Percentiles rank a stretch among this genome's conserved stretches.
These are phyloP conservation scores for Python bivittatus DNA, from an alignment of 2,113 vertebrate genomes.

Conservation along the genomic window DNA sequence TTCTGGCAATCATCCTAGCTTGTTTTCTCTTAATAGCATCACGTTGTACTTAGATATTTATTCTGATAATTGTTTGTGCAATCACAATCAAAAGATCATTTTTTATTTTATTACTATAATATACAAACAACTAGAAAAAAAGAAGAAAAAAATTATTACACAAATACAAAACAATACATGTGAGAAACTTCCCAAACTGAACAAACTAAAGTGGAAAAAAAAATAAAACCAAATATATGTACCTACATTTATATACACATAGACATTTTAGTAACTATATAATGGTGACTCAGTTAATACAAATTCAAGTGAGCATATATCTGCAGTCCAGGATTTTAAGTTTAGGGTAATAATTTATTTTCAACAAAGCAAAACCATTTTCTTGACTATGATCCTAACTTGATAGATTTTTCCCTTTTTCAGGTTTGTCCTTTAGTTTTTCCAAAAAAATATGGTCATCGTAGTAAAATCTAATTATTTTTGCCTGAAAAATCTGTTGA, in stretches of 20 bases:
- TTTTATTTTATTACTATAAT: neutral
- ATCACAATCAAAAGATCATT: neutral
- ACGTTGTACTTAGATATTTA: conserved; percentile 2
- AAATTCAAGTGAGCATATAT: neutral
- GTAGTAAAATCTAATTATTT: neutral
- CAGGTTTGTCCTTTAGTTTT: neutral
- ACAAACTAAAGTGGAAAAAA: neutral
- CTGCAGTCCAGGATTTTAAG: neutral
- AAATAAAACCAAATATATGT: neutral
- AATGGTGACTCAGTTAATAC: neutral
- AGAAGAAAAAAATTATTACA: neutral
- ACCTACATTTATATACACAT: neutral
- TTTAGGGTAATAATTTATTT: neutral
- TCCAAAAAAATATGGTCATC: neutral
- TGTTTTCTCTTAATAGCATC: conserved; percentile 8
- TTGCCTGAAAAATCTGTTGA: neutral
- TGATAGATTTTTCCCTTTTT: neutral
- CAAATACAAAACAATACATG: neutral
- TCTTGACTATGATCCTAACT: neutral
- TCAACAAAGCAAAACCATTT: neutral
- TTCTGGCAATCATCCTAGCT: conserved; percentile 4
- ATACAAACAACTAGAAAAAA: neutral
- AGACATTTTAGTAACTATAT: neutral
- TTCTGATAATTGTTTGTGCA: neutral
- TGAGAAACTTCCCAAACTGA: neutral